Evolutionary conservation across 2,797 vertebrate genomes (phyloP).

Genomic region (Carcharodon carcharias): DNA sequence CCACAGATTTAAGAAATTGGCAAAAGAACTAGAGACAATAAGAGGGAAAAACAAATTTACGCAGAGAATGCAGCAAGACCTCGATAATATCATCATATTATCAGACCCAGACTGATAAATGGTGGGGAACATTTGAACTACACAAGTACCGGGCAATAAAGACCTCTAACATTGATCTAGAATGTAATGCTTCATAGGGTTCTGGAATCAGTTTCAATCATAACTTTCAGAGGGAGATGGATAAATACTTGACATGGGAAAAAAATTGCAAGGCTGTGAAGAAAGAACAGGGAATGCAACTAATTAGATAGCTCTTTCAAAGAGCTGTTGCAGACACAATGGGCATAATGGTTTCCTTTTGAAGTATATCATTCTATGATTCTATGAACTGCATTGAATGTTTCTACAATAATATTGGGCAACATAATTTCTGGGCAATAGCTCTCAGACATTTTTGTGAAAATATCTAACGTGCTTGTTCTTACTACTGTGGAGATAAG

Average conservation of each 20-base stretch:
- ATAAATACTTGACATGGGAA: not conserved
- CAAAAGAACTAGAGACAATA: not conserved
- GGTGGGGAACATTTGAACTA: not conserved
- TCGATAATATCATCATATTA: not conserved
- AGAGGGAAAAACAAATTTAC: not conserved
- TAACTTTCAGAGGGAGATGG: not conserved
- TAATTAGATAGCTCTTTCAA: not conserved
- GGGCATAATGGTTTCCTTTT: not conserved
- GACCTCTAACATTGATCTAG: not conserved
- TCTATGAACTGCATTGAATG: not conserved
- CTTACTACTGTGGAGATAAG: not conserved
- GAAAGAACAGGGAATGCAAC: not conserved
- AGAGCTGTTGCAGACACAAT: not conserved
- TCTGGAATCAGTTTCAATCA: not conserved
- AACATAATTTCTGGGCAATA: not conserved
- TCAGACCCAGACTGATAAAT: not conserved
- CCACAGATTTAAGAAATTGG: not conserved
- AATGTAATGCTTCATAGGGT: not conserved
- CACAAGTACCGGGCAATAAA: not conserved
- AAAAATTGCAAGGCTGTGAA: not conserved
- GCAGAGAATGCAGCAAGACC: not conserved
- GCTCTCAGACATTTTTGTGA: not conserved
- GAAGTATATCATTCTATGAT: not conserved
- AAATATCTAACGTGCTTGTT: not conserved
- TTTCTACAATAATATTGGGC: not conserved